Conservation (phyloP, 2,888 invertebrate genomes). For the Galerucella calmariensis region DNA sequence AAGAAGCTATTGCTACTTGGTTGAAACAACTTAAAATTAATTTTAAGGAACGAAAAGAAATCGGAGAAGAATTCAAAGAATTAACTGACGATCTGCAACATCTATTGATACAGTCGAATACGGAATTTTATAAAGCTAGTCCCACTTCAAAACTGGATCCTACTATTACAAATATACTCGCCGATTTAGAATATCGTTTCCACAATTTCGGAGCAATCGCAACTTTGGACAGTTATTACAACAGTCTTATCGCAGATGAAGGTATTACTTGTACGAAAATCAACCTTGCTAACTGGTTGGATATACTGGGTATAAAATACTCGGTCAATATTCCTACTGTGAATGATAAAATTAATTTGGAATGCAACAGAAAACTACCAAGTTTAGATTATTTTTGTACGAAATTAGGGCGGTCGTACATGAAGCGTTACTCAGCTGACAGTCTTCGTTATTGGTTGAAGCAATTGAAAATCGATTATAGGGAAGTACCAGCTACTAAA, state of each 20-base stretch:
- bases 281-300: neutral
- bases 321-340: neutral
- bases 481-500: neutral
- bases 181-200: neutral
- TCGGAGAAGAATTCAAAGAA: neutral
- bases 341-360: neutral
- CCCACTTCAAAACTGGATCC: neutral
- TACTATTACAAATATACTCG: neutral
- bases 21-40: neutral
- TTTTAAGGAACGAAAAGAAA: neutral
- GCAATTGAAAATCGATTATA: neutral
- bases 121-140: constrained; percentile 5
- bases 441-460: constrained; percentile 2
- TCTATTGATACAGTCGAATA: neutral
- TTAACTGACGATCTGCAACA: neutral
- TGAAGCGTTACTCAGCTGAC: neutral
- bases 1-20: neutral
- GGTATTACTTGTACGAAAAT: neutral
- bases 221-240: neutral
- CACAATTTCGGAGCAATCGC: neutral
- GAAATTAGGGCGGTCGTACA: neutral
- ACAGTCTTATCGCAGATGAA: neutral
- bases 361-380: neutral
- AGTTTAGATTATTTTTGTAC: neutral
- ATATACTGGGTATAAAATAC: constrained; percentile 5